Base-by-base conservation (phyloP, 2,113 vertebrate genomes). In the Mormoops blainvillei region DNA sequence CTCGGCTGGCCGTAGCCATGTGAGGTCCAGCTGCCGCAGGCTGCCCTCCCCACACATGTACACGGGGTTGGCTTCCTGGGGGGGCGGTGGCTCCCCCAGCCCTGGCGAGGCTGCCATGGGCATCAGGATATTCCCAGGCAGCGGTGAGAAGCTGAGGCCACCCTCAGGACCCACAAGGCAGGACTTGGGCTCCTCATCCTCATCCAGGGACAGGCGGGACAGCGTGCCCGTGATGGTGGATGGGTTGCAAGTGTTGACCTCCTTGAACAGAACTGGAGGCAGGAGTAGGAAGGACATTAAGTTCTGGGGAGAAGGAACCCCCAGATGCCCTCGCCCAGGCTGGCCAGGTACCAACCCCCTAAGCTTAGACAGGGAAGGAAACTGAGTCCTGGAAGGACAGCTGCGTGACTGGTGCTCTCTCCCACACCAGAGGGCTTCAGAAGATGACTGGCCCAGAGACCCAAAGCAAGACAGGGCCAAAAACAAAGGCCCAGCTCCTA, bases 221-320 rank as follows among this genome's bases (percentile, higher is more conserved):
- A 99, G 98, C 3, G 99, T 99, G 91, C 99, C 99, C 0, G 99
- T 99, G 98, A 99, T 99, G 98, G 99, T 99, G 91, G 99, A 99
- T 0, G 99, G 99, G 97, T 99, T 99, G 97, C 99, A 99, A 54
- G 99, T 99, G 98, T 99, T 99, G 97, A 99, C 99, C 98, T 99
- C 99, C 98, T 99, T 99, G 98, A 99, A 99, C 83, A 99, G 99
- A 98, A 99, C 99, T 99, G 97, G 81, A 43, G 83, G 61, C 36
- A 56, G 90, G 91, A 87, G 97, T 61, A 58, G 45, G 36, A 80
- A 74, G 56, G 10, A 58, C 41, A 68, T 94, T 94, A 43, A 96
- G 91, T 82, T 63, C 8, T 2, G 33, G 56, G 89, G 16, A 93
- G 54, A 12, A 90, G 15, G 33, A 58, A 61, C 33, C 63, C 67